phyloP scores from a whole-genome alignment of 2,113 vertebrate species.

The Entomyzon cyanotis region DNA sequence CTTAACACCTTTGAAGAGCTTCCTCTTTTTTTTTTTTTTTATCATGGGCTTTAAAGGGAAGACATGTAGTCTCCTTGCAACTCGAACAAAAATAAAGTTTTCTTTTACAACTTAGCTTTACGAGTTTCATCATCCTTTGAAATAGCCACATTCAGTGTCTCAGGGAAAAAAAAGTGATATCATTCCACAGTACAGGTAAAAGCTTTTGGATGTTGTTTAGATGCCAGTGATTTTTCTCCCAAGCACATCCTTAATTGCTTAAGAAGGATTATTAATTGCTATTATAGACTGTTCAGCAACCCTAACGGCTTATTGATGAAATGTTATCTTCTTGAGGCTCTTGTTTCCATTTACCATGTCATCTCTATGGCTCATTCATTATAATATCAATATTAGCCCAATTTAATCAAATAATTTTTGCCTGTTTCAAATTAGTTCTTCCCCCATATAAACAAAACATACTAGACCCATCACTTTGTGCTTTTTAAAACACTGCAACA shows the following conservation, averaged over 20 bases:
- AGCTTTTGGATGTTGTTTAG: not conserved
- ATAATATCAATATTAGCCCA: not conserved
- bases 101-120: not conserved
- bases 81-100: not conserved
- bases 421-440: not conserved
- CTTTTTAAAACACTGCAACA: not conserved
- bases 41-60: not conserved
- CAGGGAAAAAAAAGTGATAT: not conserved
- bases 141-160: not conserved
- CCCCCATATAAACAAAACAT: not conserved
- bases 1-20: not conserved
- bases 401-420: not conserved
- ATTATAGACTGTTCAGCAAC: not conserved
- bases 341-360: not conserved
- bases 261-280: slow-evolving; percentile 27
- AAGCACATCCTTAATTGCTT: slow-evolving; percentile 3
- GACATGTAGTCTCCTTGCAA: not conserved
- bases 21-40: not conserved
- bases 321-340: not conserved
- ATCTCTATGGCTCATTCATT: not conserved
- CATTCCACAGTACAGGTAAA: not conserved
- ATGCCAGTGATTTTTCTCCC: not conserved
- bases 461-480: fast-evolving
- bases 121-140: not conserved
- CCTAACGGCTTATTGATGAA: not conserved